Base-by-base conservation (phyloP, 2,113 vertebrate species). In the Myiopsitta monachus region DNA sequence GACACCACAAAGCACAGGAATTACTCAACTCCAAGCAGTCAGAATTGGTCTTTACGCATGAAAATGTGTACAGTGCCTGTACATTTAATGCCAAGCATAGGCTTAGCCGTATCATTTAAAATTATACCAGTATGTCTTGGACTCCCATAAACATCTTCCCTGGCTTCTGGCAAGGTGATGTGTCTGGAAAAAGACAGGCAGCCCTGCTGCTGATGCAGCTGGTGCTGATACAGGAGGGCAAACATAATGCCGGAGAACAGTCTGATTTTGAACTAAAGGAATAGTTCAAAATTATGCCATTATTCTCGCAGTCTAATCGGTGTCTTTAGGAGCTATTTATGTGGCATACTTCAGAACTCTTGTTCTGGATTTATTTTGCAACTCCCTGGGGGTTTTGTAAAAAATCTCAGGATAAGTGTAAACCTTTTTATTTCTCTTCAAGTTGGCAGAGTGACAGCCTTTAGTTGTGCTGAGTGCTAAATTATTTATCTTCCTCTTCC, bases 401-500 rank as follows among this genome's bases (percentile, higher is more conserved):
- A 95, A 96, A 79, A 92, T 95, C 90, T 92, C 91, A 69, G 86
- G 95, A 87, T 96, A 93, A 87, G 91, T 91, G 95, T 96, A 95
- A 97, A 94, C 94, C 94, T 91, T 84, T 93, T 93, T 92, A 92
- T 97, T 96, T 97, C 96, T 93, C 90, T 95, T 82, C 76, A 85
- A 92, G 77, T 86, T 97, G 95, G 96, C 95, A 95, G 96, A 95
- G 86, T 95, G 94, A 94, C 96, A 97, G 95, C 52, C 93, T 95
- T 97, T 88, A 96, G 96, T 97, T 97, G 96, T 97, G 97, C 97
- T 97, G 91, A 92, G 94, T 87, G 76, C 96, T 98, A 87, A 97
- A 97, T 98, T 97, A 98, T 97, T 97, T 97, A 97, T 97, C 98
- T 96, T 90, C 89, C 83, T 95, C 93, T 92, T 88, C 70, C 92